Evolutionary conservation across 2,888 invertebrate species (phyloP).

Genomic region (Ophraella communa): DNA sequence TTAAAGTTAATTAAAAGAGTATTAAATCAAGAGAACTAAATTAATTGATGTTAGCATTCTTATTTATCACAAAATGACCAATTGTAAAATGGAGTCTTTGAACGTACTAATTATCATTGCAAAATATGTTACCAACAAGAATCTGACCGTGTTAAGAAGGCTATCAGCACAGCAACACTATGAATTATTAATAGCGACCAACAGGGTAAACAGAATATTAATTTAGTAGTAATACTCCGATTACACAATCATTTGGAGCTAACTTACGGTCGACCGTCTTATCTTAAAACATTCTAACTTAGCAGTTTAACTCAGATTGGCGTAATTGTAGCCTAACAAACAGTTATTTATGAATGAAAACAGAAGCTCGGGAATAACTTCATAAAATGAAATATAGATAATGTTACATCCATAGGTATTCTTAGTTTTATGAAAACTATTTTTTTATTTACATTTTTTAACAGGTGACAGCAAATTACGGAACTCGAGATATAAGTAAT

Average conservation of each 20-base stretch:
- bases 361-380: too few relatives aligned
- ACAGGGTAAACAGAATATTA: constrained; percentile 17
- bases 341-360: too few relatives aligned
- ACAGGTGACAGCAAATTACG: too few relatives aligned
- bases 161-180: constrained; percentile 10
- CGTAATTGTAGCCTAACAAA: too few relatives aligned
- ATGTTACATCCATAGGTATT: too few relatives aligned
- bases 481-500: too few relatives aligned
- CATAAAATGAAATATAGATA: too few relatives aligned
- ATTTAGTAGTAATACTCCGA: background rate
- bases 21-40: background rate
- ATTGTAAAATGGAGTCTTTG: background rate
- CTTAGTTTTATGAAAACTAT: too few relatives aligned
- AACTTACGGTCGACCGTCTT: background rate
- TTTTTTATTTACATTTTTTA: too few relatives aligned
- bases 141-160: constrained; percentile 11
- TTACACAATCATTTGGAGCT: background rate
- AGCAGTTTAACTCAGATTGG: too few relatives aligned
- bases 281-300: background rate
- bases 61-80: background rate
- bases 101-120: constrained; percentile 6
- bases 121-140: constrained; percentile 1
- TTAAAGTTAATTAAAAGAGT: too few relatives aligned
- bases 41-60: background rate
- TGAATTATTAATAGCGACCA: constrained; percentile 17